phyloP scores from a whole-genome alignment of 2,888 invertebrate species.

The Aproaerema taeniolella region DNA sequence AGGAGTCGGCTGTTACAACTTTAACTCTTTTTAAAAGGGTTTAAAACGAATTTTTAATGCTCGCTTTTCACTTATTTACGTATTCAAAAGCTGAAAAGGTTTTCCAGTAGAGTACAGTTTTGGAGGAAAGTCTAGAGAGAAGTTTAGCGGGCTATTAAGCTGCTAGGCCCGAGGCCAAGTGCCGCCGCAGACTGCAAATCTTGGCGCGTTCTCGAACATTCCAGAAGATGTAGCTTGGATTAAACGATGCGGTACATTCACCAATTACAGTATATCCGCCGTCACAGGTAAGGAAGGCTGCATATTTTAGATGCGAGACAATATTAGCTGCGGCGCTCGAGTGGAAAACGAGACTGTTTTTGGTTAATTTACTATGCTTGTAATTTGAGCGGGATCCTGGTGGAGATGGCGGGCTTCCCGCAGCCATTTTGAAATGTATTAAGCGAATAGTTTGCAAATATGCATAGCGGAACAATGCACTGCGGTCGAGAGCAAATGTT shows the following conservation, averaged over 20 bases:
- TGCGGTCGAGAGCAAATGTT: constrained; percentile 27
- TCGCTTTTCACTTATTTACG: constrained; percentile 37
- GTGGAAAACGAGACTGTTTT: constrained; percentile 78
- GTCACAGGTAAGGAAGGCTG: constrained; percentile 66
- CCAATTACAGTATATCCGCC: constrained; percentile 69
- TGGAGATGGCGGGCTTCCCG: constrained; percentile 37
- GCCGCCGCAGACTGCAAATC: constrained; percentile 65
- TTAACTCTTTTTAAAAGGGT: constrained; percentile 62
- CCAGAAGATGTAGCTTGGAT: constrained; percentile 70
- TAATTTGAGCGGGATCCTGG: constrained; percentile 53
- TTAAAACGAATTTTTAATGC: constrained; percentile 60
- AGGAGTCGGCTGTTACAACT: constrained; percentile 54
- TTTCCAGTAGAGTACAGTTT: constrained; percentile 27
- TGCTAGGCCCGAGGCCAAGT: constrained; percentile 69
- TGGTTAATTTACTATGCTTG: constrained; percentile 68
- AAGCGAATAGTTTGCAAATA: constrained; percentile 45
- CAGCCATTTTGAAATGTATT: constrained; percentile 47
- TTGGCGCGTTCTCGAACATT: constrained; percentile 72
- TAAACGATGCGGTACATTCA: constrained; percentile 70
- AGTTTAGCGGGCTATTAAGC: constrained; percentile 62
- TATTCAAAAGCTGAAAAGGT: constrained; percentile 30
- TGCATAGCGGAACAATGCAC: constrained; percentile 36
- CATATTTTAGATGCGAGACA: constrained; percentile 70
- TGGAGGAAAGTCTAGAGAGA: constrained; percentile 43
- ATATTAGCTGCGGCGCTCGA: constrained; percentile 77